Conservation (phyloP, 1,140 invertebrate species). For the Eupeodes corollae region DNA sequence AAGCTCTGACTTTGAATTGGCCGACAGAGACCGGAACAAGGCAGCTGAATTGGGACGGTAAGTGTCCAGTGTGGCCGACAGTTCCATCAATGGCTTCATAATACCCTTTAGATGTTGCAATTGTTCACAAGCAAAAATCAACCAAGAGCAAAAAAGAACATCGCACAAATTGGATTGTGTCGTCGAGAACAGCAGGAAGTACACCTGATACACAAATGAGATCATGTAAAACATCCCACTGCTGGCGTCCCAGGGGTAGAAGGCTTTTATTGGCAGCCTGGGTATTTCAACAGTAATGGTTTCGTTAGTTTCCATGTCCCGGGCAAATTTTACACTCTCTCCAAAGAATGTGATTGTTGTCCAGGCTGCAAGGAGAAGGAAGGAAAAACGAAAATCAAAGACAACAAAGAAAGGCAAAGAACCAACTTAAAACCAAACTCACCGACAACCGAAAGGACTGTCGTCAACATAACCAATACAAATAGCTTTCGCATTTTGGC, state of each 20-base stretch:
- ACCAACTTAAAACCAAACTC: slow-evolving; percentile 14
- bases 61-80: slow-evolving; percentile 66
- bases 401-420: not conserved
- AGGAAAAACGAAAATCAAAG: not conserved
- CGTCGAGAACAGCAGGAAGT: slow-evolving; percentile 62
- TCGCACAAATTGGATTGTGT: slow-evolving; percentile 59
- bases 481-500: slow-evolving; percentile 65
- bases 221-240: slow-evolving; percentile 52
- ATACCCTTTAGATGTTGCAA: slow-evolving; percentile 72
- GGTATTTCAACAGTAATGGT: slow-evolving; percentile 57
- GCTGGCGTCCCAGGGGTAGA: slow-evolving; percentile 62
- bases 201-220: slow-evolving; percentile 59
- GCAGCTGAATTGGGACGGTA: slow-evolving; percentile 67
- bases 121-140: slow-evolving; percentile 73
- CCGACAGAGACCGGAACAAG: slow-evolving; percentile 53
- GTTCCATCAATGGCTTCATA: slow-evolving; percentile 72
- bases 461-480: slow-evolving; percentile 51
- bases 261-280: slow-evolving; percentile 59
- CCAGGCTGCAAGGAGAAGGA: slow-evolving; percentile 42
- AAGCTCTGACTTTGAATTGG: slow-evolving; percentile 43
- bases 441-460: slow-evolving; percentile 47
- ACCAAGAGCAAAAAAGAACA: slow-evolving; percentile 68
- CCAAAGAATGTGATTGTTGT: slow-evolving; percentile 65
- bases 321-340: slow-evolving; percentile 53
- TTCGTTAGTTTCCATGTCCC: slow-evolving; percentile 59